Percentiles rank a stretch among this genome's conserved stretches.
Conservation (phyloP, 2,888 invertebrate species). For the Neocrepidodera transversa region DNA sequence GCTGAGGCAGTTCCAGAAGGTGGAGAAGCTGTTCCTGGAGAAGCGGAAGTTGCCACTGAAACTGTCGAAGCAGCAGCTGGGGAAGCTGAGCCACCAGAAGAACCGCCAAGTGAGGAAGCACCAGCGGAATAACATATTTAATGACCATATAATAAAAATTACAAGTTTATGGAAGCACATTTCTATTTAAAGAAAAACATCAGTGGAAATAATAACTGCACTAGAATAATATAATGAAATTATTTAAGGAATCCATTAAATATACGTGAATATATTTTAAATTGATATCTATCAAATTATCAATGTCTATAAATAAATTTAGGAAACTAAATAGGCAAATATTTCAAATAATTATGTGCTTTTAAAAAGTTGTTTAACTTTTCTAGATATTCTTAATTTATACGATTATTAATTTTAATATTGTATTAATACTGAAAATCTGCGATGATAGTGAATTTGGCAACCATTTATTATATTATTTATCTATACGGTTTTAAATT, state of each 20-base stretch:
- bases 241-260: no score
- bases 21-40: conserved; percentile 24
- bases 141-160: neutral
- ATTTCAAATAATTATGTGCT: no score
- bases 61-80: conserved; percentile 3
- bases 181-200: no score
- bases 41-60: conserved; percentile 25
- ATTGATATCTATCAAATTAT: no score
- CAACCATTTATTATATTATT: neutral
- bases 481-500: neutral
- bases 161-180: no score
- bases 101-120: conserved; percentile 4
- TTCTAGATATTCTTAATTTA: no score
- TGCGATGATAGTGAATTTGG: neutral
- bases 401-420: no score
- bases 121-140: neutral
- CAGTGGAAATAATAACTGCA: no score
- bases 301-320: no score
- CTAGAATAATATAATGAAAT: no score
- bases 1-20: conserved; percentile 19
- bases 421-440: neutral
- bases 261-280: no score
- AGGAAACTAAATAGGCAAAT: no score
- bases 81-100: conserved; percentile 1
- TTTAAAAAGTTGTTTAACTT: neutral